phyloP scores from a whole-genome alignment of 2,888 invertebrate genomes.

The Ypsolopha sequella region DNA sequence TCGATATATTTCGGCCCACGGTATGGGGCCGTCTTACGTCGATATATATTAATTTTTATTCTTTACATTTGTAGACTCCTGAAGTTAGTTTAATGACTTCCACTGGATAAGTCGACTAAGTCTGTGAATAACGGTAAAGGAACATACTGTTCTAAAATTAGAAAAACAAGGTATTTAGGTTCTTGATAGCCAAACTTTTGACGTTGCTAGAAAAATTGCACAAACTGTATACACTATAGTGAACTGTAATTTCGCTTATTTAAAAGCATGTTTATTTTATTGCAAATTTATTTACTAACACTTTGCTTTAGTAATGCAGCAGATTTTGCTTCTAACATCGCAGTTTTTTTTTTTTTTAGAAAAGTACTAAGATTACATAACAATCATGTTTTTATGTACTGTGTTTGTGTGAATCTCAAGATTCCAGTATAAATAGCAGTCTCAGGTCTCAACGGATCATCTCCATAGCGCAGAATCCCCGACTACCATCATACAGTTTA shows the following conservation, averaged over 20 bases:
- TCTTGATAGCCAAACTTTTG: not conserved
- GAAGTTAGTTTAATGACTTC: constrained; percentile 17
- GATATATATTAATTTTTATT: not conserved
- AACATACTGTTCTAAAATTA: constrained; percentile 7
- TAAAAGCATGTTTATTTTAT: not conserved
- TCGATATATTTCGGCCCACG: too few species aligned
- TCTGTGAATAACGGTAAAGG: constrained; percentile 3
- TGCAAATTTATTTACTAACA: not conserved
- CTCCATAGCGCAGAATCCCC: not conserved
- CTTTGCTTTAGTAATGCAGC: not conserved
- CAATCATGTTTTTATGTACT: not conserved
- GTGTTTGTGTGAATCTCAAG: constrained; percentile 4
- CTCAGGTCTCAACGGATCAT: not conserved
- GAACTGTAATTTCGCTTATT: not conserved
- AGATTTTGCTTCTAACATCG: not conserved
- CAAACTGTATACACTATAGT: not conserved
- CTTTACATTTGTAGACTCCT: not conserved
- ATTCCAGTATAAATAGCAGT: not conserved
- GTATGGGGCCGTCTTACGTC: not conserved
- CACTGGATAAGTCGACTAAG: constrained; percentile 3
- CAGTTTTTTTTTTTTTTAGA: not conserved
- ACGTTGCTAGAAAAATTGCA: constrained; percentile 1
- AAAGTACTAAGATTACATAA: not conserved
- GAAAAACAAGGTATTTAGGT: not conserved
- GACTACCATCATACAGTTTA: constrained; percentile 25